Evolutionary conservation across 2,113 vertebrate species (phyloP).

Genomic region (Synchiropus splendidus): DNA sequence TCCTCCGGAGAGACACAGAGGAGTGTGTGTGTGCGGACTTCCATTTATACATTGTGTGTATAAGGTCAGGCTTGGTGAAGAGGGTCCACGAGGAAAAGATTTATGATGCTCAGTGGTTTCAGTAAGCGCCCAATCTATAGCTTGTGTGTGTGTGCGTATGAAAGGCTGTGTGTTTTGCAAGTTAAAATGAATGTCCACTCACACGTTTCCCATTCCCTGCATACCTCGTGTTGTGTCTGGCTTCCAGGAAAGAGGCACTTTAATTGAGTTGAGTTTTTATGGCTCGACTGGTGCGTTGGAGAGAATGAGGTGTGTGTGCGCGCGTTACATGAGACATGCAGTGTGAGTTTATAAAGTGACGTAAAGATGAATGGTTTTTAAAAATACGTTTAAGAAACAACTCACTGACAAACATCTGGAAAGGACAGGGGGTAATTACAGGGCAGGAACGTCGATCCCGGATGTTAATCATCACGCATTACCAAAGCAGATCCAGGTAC

Average conservation of each 20-base stretch:
- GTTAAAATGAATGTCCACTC: constrained; percentile 20
- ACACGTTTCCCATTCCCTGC: constrained; percentile 67
- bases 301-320: constrained; percentile 31
- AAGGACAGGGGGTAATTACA: too few relatives aligned
- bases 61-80: constrained; percentile 50
- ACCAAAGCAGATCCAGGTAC: too few relatives aligned
- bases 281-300: constrained; percentile 54
- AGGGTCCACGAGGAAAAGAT: constrained; percentile 42
- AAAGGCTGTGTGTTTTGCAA: not conserved
- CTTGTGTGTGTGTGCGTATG: constrained; percentile 5
- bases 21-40: not conserved
- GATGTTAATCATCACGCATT: too few relatives aligned
- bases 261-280: constrained; percentile 76
- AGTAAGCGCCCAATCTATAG: constrained; percentile 10
- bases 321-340: not conserved
- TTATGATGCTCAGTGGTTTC: constrained; percentile 30
- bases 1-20: constrained; percentile 9
- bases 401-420: too few relatives aligned
- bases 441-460: too few relatives aligned
- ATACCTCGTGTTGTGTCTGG: constrained; percentile 69
- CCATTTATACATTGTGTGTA: not conserved
- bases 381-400: too few relatives aligned
- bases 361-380: too few relatives aligned
- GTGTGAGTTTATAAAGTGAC: not conserved
- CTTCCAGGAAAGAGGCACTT: constrained; percentile 75